Evolutionary conservation across 2,888 invertebrate species (phyloP), one percentile per base, ranked within the genome.

Genomic region (Neelides folsomi): DNA sequence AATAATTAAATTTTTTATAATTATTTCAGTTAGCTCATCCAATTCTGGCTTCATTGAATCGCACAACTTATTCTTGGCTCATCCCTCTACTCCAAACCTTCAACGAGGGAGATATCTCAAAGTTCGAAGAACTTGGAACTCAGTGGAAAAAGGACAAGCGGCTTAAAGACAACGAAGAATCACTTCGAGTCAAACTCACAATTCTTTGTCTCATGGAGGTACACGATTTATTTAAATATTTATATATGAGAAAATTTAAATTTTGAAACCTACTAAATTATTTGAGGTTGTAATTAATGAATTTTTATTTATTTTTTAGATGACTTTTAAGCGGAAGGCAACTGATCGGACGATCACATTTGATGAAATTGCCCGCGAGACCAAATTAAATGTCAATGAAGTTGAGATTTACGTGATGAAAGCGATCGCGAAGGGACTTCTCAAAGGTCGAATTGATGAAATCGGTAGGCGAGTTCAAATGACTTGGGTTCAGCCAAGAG

Each of bases 321-420:
- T 97, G 90, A 93, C 97, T 0, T 93, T 97, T 69, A 88, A 87
- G 69, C 80, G 94, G 47, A 83, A 92, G 0, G 86, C 93, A 0
- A 87, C 87, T 47, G 81, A 88, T 65, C 73, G 82, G 52, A 83
- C 86, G 67, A 75, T 98, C 52, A 79, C 87, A 0, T 98, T 98
- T 72, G 76, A 78, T 1, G 94, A 95, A 70, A 94, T 98, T 50
- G 81, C 94, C 0, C 74, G 76, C 34, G 87, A 87, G 68, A 88
- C 94, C 3, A 78, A 84, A 60, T 74, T 95, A 52, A 86, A 87
- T 0, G 72, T 56, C 18, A 81, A 84, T 62, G 86, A 90, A 69
- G 90, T 98, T 16, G 98, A 98, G 69, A 76, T 93, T 57, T 74
- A 98, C 42, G 89, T 98, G 1, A 98, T 99, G 97, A 94, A 93